Conservation (phyloP, 2,113 vertebrate genomes). For the Ciconia boyciana region DNA sequence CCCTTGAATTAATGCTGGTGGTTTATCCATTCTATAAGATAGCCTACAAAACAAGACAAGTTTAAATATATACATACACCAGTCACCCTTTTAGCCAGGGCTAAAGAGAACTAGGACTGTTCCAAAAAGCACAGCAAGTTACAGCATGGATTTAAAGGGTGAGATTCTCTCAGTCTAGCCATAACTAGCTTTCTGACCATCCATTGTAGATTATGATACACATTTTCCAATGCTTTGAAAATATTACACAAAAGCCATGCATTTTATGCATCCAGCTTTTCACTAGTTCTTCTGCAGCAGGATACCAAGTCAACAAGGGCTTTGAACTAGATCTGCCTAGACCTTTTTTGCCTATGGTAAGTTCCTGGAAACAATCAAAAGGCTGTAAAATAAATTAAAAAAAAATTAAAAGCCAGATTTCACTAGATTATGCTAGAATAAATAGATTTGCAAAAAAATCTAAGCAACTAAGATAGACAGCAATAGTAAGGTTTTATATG, state of each 20-base stretch:
- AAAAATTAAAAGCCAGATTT: not conserved
- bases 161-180: not conserved
- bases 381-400: not conserved
- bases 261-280: not conserved
- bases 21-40: not conserved
- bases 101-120: not conserved
- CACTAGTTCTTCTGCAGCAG: not conserved
- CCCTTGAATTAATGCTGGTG: not conserved
- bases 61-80: not conserved
- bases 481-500: not conserved
- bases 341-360: not conserved
- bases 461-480: not conserved
- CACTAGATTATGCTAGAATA: not conserved
- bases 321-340: not conserved
- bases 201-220: not conserved
- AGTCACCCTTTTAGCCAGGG: not conserved
- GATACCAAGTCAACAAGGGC: not conserved
- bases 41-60: not conserved
- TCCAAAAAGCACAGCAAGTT: not conserved
- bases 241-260: not conserved
- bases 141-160: not conserved
- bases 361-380: not conserved
- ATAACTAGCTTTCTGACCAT: not conserved
- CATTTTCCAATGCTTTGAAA: not conserved
- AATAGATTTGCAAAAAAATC: not conserved